phyloP scores from a whole-genome alignment of 2,113 vertebrate genomes.

The Rhizomys pruinosus region DNA sequence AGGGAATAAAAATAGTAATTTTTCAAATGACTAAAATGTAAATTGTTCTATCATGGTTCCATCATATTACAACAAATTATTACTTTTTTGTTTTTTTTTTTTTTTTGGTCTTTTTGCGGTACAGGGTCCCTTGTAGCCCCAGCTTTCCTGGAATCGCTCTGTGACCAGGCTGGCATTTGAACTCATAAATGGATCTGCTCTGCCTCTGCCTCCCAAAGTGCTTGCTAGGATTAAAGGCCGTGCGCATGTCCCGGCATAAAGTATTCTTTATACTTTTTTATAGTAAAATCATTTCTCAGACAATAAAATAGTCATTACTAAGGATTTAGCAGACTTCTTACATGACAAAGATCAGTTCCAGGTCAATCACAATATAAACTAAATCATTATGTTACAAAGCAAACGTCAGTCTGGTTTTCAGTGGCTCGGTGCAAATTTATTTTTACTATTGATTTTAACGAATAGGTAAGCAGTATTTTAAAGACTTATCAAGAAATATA shows the following conservation, averaged over 20 bases:
- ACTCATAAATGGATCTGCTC: no score
- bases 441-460: constrained; percentile 26
- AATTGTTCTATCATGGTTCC: no score
- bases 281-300: constrained; percentile 33
- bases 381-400: constrained; percentile 51
- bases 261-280: constrained; percentile 48
- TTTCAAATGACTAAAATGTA: no score
- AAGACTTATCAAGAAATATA: neutral
- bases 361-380: constrained; percentile 40
- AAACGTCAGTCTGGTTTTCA: constrained; percentile 32
- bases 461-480: constrained; percentile 39
- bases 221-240: no score
- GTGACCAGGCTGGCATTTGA: no score
- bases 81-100: no score
- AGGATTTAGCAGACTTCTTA: constrained; percentile 52
- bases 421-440: neutral
- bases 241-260: neutral
- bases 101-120: no score
- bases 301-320: constrained; percentile 40
- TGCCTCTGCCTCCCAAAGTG: constrained; percentile 15
- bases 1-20: no score
- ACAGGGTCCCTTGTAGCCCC: no score
- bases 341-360: constrained; percentile 56
- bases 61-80: no score
- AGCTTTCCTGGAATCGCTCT: no score